Evolutionary conservation across 2,888 invertebrate species (phyloP).

Genomic region (Homarus gammarus): DNA sequence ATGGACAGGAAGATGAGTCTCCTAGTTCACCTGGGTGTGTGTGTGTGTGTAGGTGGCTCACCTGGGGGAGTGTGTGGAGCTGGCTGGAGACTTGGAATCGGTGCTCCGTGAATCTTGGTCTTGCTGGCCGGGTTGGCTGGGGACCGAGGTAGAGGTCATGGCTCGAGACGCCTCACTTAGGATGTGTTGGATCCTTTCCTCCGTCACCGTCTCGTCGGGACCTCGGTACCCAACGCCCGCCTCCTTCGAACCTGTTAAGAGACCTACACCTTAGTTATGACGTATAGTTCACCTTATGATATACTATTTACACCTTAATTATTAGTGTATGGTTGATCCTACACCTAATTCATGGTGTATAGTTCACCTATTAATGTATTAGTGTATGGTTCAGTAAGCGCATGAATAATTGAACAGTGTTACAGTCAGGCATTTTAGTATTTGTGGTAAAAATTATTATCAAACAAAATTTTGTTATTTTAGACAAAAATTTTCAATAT

Average conservation of each 20-base stretch:
- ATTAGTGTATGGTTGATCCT: no score
- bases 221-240: conserved; percentile 58
- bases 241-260: conserved; percentile 69
- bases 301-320: no score
- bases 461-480: no score
- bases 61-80: conserved; percentile 75
- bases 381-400: neutral
- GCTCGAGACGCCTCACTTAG: conserved; percentile 75
- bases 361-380: no score
- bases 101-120: conserved; percentile 75
- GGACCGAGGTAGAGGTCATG: conserved; percentile 66
- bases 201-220: conserved; percentile 71
- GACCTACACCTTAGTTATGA: conserved; percentile 29
- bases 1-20: neutral
- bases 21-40: neutral
- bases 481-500: no score
- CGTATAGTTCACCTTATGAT: no score
- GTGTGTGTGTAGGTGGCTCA: no score
- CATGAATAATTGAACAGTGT: no score
- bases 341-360: no score
- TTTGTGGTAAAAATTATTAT: no score
- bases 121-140: conserved; percentile 49
- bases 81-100: conserved; percentile 75
- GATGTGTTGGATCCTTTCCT: conserved; percentile 75
- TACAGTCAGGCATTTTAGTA: no score